Percentiles rank a stretch among this genome's conserved stretches.
phyloP scores from a whole-genome alignment of 2,113 vertebrate genomes.

The Speoplatyrhinus poulsoni region DNA sequence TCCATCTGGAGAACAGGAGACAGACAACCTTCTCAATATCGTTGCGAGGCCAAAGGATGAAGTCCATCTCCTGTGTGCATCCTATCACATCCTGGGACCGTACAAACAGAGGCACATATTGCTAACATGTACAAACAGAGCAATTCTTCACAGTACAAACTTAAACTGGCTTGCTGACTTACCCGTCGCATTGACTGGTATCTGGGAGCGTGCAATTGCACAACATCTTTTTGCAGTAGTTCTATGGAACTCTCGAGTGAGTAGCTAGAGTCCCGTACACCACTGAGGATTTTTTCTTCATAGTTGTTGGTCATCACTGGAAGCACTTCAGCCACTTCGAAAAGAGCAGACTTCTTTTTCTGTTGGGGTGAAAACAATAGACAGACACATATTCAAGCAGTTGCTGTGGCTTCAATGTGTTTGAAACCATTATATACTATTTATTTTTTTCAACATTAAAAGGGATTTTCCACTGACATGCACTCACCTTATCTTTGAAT shows the following conservation, averaged over 20 bases:
- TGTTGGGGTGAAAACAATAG: constrained; percentile 46
- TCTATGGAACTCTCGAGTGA: constrained; percentile 97
- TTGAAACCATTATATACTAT: neutral
- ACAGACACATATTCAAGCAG: neutral
- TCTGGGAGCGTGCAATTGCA: constrained; percentile 97
- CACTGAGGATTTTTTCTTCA: constrained; percentile 98
- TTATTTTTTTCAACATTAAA: neutral
- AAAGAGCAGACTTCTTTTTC: constrained; percentile 99
- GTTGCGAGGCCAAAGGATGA: constrained; percentile 98
- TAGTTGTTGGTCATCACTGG: constrained; percentile 99
- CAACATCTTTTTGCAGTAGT: constrained; percentile 97
- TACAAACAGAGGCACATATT: neutral
- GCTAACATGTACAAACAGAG: neutral
- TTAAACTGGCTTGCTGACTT: constrained; percentile 32
- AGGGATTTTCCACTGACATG: neutral
- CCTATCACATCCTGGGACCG: constrained; percentile 90
- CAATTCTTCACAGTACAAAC: too few relatives aligned
- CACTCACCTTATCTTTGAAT: constrained; percentile 98
- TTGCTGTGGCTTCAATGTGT: neutral
- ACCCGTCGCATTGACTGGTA: constrained; percentile 99
- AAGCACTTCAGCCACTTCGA: constrained; percentile 99
- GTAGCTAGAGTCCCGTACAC: constrained; percentile 96
- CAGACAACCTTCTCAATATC: constrained; percentile 99
- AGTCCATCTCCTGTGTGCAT: constrained; percentile 99
- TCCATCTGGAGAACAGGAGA: constrained; percentile 98